Conservation (phyloP, 2,888 invertebrate species). For the Harpagoxenus sublaevis region DNA sequence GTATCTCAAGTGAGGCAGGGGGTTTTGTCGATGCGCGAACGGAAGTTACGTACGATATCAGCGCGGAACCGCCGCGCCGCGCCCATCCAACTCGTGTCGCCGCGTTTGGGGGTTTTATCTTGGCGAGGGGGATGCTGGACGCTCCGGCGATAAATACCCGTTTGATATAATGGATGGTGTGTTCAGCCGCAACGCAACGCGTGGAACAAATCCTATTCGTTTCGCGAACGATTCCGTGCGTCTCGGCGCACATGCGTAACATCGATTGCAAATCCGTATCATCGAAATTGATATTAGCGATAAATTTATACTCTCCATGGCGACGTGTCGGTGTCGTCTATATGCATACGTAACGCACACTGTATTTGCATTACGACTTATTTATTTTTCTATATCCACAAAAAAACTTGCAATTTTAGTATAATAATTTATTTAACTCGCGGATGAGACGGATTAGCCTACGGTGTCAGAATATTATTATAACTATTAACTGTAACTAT, state of each 20-base stretch:
- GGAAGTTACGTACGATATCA: slow-evolving; percentile 75
- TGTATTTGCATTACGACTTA: slow-evolving; percentile 35
- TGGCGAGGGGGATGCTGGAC: slow-evolving; percentile 66
- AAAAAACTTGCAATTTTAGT: not conserved
- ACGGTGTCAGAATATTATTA: not conserved
- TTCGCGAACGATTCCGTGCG: slow-evolving; percentile 49
- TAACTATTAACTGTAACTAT: not conserved
- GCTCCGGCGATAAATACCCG: slow-evolving; percentile 73
- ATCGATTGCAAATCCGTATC: slow-evolving; percentile 62
- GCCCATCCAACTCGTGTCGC: slow-evolving; percentile 57
- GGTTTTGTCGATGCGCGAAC: slow-evolving; percentile 61
- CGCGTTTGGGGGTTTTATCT: slow-evolving; percentile 70
- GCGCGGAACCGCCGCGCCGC: slow-evolving; percentile 37
- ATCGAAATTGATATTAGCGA: slow-evolving; percentile 69
- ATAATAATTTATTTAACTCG: slow-evolving; percentile 1
- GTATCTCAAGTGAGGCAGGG: slow-evolving; percentile 60
- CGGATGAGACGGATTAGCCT: not conserved
- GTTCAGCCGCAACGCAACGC: slow-evolving; percentile 57
- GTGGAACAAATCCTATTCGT: slow-evolving; percentile 71
- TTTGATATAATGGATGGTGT: slow-evolving; percentile 73
- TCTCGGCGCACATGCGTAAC: slow-evolving; percentile 2
- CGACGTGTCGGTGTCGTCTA: not conserved
- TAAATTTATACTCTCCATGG: slow-evolving; percentile 60
- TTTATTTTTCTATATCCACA: slow-evolving; percentile 34
- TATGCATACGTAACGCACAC: slow-evolving; percentile 48